Evolutionary conservation across 2,113 vertebrate genomes (phyloP).

Genomic region (Muntiacus reevesi): DNA sequence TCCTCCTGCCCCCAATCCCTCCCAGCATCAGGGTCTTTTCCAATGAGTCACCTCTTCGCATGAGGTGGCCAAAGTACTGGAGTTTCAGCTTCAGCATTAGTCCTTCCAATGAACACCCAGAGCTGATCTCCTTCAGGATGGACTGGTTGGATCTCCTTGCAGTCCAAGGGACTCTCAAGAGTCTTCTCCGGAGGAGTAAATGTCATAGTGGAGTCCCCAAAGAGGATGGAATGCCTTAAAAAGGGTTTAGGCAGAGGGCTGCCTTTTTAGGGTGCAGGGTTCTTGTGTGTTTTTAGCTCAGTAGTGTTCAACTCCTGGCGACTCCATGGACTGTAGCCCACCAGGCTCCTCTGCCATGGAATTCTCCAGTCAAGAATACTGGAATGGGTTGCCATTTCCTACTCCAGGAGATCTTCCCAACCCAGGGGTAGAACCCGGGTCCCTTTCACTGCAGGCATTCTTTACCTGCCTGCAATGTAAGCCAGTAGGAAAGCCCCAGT

Average conservation of each 20-base stretch:
- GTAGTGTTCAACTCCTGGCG: neutral
- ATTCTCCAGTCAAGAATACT: neutral
- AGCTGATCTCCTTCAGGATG: too few species aligned
- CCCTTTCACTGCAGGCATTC: neutral
- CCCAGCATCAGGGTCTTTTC: too few species aligned
- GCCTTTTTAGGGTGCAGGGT: neutral
- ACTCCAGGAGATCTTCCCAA: neutral
- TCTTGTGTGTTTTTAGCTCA: neutral
- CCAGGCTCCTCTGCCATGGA: neutral
- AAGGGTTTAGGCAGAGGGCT: neutral
- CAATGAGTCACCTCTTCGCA: too few species aligned
- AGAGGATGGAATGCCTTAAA: too few species aligned
- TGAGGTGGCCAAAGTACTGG: too few species aligned
- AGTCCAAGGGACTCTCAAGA: too few species aligned
- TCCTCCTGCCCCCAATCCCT: too few species aligned
- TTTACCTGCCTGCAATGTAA: neutral
- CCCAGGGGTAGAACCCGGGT: neutral
- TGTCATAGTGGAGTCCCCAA: too few species aligned
- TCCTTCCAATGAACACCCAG: too few species aligned
- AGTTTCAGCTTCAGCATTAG: too few species aligned
- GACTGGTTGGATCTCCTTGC: too few species aligned
- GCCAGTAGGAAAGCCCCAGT: neutral
- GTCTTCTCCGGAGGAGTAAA: too few species aligned
- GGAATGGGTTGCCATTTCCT: neutral
- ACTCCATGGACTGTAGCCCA: neutral